These are phyloP conservation scores for Autographa gamma DNA, from an alignment of 2,888 invertebrate species.

Conservation along the genomic window DNA sequence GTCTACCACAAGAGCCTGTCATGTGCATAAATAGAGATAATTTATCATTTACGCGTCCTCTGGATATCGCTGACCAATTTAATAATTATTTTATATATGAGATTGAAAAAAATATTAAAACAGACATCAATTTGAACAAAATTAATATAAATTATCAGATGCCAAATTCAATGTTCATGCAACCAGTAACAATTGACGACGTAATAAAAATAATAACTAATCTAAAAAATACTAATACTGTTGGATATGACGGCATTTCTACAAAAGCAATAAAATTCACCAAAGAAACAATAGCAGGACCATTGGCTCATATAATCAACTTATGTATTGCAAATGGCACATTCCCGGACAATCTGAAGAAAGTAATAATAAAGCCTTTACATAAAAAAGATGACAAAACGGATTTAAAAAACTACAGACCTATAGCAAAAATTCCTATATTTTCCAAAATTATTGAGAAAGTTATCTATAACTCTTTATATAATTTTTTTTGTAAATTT, in stretches of 20 bases:
- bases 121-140: background rate
- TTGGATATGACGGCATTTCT: constrained; percentile 3
- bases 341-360: background rate
- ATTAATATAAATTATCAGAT: background rate
- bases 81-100: constrained; percentile 3
- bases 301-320: constrained; percentile 5
- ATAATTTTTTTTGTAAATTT: background rate
- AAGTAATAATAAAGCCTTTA: constrained; percentile 10
- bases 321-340: constrained; percentile 10
- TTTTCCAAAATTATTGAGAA: background rate
- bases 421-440: constrained; percentile 11
- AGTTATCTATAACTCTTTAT: background rate
- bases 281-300: constrained; percentile 3
- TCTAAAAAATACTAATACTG: constrained; percentile 6
- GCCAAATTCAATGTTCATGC: background rate
- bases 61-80: background rate
- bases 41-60: background rate
- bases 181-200: background rate
- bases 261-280: background rate
- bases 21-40: background rate
- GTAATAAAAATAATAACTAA: background rate
- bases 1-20: background rate
- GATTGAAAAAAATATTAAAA: background rate
- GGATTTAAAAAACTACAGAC: constrained; percentile 14
- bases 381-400: constrained; percentile 10